A percentile compares a stretch with the other conserved stretches of the same genome.
Conservation (phyloP, 1,140 invertebrate genomes). For the Drosophila asahinai region DNA sequence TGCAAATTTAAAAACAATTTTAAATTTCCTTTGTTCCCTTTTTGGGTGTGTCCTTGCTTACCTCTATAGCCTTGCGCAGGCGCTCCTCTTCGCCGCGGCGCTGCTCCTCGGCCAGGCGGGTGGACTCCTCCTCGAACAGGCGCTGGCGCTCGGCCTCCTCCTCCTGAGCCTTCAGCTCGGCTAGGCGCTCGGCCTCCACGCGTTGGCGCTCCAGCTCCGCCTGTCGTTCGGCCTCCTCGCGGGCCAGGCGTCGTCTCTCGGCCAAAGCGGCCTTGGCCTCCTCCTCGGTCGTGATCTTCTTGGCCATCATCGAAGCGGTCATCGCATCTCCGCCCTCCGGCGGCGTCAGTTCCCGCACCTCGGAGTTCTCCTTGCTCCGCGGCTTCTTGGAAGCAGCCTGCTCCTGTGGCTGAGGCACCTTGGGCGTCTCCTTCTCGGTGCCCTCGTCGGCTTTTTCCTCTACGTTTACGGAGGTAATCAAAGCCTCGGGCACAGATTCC, state of each 20-base stretch:
- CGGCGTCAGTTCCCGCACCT: conserved; percentile 77
- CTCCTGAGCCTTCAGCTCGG: conserved; percentile 90
- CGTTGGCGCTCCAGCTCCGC: conserved; percentile 92
- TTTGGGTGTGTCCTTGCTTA: conserved; percentile 30
- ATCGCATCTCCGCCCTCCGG: conserved; percentile 73
- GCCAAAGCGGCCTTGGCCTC: conserved; percentile 95
- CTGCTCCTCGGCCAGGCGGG: conserved; percentile 90
- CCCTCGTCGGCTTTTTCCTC: conserved; percentile 85
- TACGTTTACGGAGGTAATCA: conserved; percentile 53
- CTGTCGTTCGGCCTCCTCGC: conserved; percentile 94
- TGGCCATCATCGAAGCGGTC: conserved; percentile 88
- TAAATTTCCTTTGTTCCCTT: neutral
- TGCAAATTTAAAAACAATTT: conserved; percentile 44
- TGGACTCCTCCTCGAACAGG: conserved; percentile 91
- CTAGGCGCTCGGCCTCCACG: conserved; percentile 90
- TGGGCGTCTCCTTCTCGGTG: conserved; percentile 78
- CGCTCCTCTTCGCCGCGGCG: conserved; percentile 91
- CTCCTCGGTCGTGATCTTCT: conserved; percentile 92
- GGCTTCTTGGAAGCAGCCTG: conserved; percentile 47
- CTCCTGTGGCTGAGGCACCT: conserved; percentile 12
- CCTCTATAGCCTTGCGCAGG: conserved; percentile 90
- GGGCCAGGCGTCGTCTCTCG: conserved; percentile 91
- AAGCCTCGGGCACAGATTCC: conserved; percentile 18
- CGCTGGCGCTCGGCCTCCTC: conserved; percentile 94
- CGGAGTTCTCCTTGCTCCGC: conserved; percentile 82